phyloP scores from a whole-genome alignment of 2,113 vertebrate species.

The Apodemus speciosus region DNA sequence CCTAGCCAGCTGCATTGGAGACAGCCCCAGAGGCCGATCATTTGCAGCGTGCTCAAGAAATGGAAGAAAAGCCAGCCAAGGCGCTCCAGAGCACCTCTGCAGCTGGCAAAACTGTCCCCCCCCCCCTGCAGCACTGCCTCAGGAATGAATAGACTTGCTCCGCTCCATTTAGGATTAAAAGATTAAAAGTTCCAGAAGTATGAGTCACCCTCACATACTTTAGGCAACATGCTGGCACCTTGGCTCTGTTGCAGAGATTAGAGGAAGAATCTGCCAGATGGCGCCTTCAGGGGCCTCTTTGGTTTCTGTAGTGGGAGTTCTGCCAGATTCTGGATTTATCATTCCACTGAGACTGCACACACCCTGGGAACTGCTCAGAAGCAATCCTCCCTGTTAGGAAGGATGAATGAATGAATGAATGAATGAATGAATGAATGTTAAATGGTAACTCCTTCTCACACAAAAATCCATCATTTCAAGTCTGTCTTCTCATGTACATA shows the following conservation, averaged over 20 bases:
- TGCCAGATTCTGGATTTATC: conserved; percentile 60
- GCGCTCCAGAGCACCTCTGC: background rate
- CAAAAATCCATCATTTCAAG: conserved; percentile 24
- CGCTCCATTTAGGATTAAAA: conserved; percentile 73
- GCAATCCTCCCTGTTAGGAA: background rate
- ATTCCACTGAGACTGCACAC: conserved; percentile 43
- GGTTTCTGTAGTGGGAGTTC: conserved; percentile 63
- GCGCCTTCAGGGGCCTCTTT: conserved; percentile 68
- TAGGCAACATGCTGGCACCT: conserved; percentile 64
- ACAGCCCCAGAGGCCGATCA: background rate
- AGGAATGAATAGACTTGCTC: conserved; percentile 67
- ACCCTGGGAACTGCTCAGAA: conserved; percentile 63
- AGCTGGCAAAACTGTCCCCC: conserved; percentile 36
- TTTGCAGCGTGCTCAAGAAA: background rate
- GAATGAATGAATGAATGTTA: background rate
- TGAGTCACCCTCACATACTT: conserved; percentile 75
- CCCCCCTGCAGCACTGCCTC: conserved; percentile 54
- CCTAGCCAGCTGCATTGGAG: background rate
- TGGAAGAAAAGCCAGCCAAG: conserved; percentile 28
- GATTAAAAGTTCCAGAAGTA: conserved; percentile 76
- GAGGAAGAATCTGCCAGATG: conserved; percentile 74
- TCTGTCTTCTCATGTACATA: background rate
- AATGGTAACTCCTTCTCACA: background rate
- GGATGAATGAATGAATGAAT: background rate
- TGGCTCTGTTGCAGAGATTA: conserved; percentile 64